A percentile compares a stretch with the other conserved stretches of the same genome.
phyloP scores from a whole-genome alignment of 1,140 invertebrate genomes.

The Formica exsecta region DNA sequence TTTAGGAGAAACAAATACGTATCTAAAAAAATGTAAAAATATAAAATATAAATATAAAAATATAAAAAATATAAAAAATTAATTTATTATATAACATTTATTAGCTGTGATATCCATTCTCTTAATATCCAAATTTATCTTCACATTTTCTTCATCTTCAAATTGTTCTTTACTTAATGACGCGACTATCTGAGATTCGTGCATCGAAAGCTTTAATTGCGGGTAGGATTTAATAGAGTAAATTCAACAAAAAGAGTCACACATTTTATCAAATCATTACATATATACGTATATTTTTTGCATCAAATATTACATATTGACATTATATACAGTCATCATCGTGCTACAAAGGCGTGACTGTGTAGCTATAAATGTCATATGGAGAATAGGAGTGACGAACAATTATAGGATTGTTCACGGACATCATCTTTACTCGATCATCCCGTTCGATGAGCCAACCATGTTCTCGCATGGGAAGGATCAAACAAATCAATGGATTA shows the following conservation, averaged over 20 bases:
- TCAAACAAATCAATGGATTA: constrained; percentile 26
- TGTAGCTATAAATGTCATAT: constrained; percentile 69
- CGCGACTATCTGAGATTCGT: background rate
- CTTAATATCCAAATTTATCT: no score
- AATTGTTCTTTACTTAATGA: no score
- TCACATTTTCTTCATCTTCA: no score
- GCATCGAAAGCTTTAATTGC: background rate
- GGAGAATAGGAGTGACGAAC: constrained; percentile 59
- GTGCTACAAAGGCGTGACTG: constrained; percentile 79
- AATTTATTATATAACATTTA: background rate
- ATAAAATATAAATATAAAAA: background rate
- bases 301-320: constrained; percentile 84
- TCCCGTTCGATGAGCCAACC: constrained; percentile 31
- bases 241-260: background rate
- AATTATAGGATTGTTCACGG: constrained; percentile 59
- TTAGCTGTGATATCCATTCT: background rate
- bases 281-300: constrained; percentile 69
- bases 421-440: constrained; percentile 42
- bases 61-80: background rate
- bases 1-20: background rate
- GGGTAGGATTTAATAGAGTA: background rate
- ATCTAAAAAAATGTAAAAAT: background rate
- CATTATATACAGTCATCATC: constrained; percentile 85
- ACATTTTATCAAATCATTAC: constrained; percentile 36
- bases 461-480: constrained; percentile 3